These are phyloP conservation scores for Poeciliopsis prolifica DNA, from an alignment of 2,113 vertebrate species.

Conservation along the genomic window DNA sequence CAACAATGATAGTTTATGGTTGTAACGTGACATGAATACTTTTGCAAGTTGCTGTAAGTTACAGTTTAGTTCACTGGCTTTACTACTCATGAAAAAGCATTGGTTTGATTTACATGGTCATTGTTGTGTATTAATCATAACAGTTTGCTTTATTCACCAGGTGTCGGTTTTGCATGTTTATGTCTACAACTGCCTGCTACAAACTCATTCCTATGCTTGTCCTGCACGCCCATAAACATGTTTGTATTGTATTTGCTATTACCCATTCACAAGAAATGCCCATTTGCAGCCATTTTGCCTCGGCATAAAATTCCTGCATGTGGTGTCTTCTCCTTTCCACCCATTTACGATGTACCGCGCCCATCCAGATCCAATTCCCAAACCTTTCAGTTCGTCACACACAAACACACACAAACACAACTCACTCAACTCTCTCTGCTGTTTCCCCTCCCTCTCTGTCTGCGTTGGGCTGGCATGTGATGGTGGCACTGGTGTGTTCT, in stretches of 20 bases:
- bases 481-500: slow-evolving; percentile 99
- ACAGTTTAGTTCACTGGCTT: not conserved
- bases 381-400: not conserved
- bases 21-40: not conserved
- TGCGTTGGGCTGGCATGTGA: slow-evolving; percentile 97
- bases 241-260: slow-evolving; percentile 51
- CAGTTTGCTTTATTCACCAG: slow-evolving; percentile 65
- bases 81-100: slow-evolving; percentile 44
- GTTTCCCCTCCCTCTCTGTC: slow-evolving; percentile 61
- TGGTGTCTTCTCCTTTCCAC: slow-evolving; percentile 61
- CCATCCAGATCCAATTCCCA: slow-evolving; percentile 10
- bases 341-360: slow-evolving; percentile 24
- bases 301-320: slow-evolving; percentile 86
- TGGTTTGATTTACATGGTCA: slow-evolving; percentile 53
- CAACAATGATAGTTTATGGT: not conserved
- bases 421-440: slow-evolving; percentile 26
- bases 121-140: slow-evolving; percentile 52
- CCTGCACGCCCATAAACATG: slow-evolving; percentile 48
- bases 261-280: slow-evolving; percentile 53
- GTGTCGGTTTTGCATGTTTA: slow-evolving; percentile 69
- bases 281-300: slow-evolving; percentile 77
- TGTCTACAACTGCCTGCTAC: slow-evolving; percentile 52
- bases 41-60: not conserved
- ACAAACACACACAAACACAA: not conserved
- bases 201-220: slow-evolving; percentile 56